Evolutionary conservation across 1,140 invertebrate genomes (phyloP).

Genomic region (Drosophila erecta): DNA sequence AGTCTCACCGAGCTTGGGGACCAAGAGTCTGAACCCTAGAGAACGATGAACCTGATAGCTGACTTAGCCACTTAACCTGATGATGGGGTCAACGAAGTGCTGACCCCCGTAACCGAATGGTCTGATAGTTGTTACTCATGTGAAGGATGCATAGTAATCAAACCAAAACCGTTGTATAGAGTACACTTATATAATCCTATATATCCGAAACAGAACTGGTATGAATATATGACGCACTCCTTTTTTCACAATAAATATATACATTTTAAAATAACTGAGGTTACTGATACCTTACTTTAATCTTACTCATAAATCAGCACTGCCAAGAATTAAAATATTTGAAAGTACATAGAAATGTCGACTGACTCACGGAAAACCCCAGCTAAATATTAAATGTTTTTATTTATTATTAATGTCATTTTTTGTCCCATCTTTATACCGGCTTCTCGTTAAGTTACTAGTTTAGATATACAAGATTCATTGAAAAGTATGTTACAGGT

Average conservation of each 20-base stretch:
- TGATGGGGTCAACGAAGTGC: constrained; percentile 44
- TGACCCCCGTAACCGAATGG: constrained; percentile 68
- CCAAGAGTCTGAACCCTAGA: constrained; percentile 58
- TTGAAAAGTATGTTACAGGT: no score
- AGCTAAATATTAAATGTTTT: no score
- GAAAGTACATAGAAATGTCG: no score
- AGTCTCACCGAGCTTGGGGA: constrained; percentile 34
- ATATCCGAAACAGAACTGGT: constrained; percentile 53
- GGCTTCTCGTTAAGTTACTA: no score
- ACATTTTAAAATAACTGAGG: not conserved
- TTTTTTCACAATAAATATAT: constrained; percentile 25
- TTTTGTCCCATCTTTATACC: no score
- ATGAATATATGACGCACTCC: constrained; percentile 21
- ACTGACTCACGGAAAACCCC: no score
- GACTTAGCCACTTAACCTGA: constrained; percentile 58
- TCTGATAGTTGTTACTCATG: constrained; percentile 75
- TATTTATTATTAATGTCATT: no score
- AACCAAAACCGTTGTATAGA: constrained; percentile 43
- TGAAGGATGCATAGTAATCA: constrained; percentile 66
- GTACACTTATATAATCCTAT: constrained; percentile 20
- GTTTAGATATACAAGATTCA: no score
- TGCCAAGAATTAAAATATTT: no score
- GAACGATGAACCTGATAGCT: constrained; percentile 10
- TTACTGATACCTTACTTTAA: no score
- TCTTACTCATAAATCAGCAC: no score